Base-by-base conservation (phyloP, 1,140 invertebrate species). In the Macrostomum lignano region DNA sequence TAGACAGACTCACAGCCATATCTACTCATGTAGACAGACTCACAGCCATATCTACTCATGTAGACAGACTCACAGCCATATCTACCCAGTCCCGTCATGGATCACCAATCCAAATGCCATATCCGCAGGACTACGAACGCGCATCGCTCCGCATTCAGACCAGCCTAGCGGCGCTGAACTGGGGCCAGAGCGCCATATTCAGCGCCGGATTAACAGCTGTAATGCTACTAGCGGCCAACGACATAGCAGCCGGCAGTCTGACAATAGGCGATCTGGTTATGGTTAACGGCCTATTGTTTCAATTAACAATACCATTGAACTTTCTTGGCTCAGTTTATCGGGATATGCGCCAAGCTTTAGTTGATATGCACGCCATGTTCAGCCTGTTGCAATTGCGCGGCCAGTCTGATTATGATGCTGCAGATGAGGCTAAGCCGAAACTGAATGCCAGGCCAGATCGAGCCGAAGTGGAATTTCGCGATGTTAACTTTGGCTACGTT, bases 321-420 rank as follows among this genome's bases (percentile, higher is more conserved):
- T 84, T 84, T 53, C 63, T 93, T 21, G 91, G 91, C 15, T 91
- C 84, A 31, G 82, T 94, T 13, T 98, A 98, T 58, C 64, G 91
- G 41, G 91, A 96, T 66, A 72, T 94, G 20, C 65, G 82, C 15
- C 86, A 94, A 61, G 77, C 84, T 5, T 62, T 94, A 24, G 74
- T 91, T 29, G 86, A 96, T 51, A 96, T 96, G 88, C 74, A 88
- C 60, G 74, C 76, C 22, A 93, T 98, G 86, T 96, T 98, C 62
- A 71, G 72, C 11, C 58, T 98, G 1, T 71, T 93, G n/a, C n/a
- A n/a, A n/a, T n/a, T n/a, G n/a, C n/a, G n/a, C n/a, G n/a, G n/a
- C n/a, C n/a, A n/a, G n/a, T n/a, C n/a, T n/a, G n/a, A n/a, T n/a
- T n/a, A n/a, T n/a, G n/a, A n/a, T n/a, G n/a, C n/a, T n/a, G n/a